Evolutionary conservation across 2,113 vertebrate genomes (phyloP).

Genomic region (Jacana jacana): DNA sequence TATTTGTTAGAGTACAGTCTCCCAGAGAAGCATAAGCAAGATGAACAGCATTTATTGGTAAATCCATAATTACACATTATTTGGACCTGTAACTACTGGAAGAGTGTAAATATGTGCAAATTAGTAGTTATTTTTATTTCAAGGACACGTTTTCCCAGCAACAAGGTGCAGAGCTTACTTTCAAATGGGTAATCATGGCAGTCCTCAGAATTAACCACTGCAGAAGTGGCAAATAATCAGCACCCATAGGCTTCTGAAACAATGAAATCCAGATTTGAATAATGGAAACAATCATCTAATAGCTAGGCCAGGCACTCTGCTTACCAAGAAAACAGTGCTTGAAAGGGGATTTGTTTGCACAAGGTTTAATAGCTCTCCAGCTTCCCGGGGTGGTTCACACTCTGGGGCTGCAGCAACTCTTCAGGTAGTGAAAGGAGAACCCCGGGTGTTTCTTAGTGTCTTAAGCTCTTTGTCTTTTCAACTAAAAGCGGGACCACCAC

Average conservation of each 20-base stretch:
- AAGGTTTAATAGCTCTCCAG: neutral
- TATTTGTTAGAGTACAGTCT: neutral
- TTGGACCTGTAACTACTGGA: neutral
- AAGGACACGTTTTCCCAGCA: neutral
- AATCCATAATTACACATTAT: neutral
- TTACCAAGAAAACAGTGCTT: neutral
- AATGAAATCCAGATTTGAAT: neutral
- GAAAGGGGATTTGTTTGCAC: neutral
- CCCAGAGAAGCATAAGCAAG: neutral
- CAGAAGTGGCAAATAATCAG: neutral
- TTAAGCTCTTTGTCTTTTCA: neutral
- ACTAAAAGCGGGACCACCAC: neutral
- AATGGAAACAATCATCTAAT: neutral
- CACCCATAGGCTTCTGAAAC: neutral
- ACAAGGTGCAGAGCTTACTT: neutral
- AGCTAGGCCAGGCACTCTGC: neutral
- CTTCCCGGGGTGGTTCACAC: neutral
- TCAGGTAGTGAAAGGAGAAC: neutral
- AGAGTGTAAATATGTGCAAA: neutral
- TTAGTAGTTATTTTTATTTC: neutral
- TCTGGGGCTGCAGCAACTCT: neutral
- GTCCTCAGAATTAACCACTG: constrained; percentile 6
- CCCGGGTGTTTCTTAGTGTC: neutral
- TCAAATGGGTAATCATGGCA: neutral
- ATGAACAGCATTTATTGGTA: neutral